Percentiles rank a stretch among this genome's conserved stretches.
These are phyloP conservation scores for Emydocephalus ijimae DNA, from an alignment of 2,113 vertebrate genomes.

Conservation along the genomic window DNA sequence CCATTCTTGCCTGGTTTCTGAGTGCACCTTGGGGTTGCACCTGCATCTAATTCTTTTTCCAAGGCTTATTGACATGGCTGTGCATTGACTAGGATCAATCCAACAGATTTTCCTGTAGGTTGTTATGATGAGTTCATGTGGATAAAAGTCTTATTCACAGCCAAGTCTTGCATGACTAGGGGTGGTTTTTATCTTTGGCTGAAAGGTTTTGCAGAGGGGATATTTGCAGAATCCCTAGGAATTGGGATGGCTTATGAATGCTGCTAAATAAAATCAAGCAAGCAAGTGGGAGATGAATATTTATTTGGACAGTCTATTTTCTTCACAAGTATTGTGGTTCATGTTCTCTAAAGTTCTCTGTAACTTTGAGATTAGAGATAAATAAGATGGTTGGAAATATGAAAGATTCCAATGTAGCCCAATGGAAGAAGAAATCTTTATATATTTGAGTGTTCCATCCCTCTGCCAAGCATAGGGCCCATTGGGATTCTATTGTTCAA, in stretches of 20 bases:
- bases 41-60: background rate
- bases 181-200: background rate
- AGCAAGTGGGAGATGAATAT: background rate
- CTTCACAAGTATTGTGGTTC: background rate
- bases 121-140: background rate
- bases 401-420: background rate
- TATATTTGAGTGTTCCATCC: background rate
- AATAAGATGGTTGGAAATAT: background rate
- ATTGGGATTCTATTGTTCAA: background rate
- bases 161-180: background rate
- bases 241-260: background rate
- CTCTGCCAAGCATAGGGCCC: background rate
- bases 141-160: background rate
- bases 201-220: background rate
- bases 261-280: background rate
- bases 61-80: background rate
- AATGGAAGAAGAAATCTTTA: background rate
- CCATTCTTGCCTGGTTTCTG: background rate
- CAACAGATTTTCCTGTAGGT: background rate
- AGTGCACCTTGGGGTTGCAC: background rate
- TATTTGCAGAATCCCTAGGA: background rate
- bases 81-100: background rate
- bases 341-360: background rate
- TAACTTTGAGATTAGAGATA: background rate
- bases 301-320: background rate